Percentiles rank a stretch among this genome's conserved stretches.
These are phyloP conservation scores for Dolichopus griseipennis DNA, from an alignment of 2,888 invertebrate genomes.

Conservation along the genomic window DNA sequence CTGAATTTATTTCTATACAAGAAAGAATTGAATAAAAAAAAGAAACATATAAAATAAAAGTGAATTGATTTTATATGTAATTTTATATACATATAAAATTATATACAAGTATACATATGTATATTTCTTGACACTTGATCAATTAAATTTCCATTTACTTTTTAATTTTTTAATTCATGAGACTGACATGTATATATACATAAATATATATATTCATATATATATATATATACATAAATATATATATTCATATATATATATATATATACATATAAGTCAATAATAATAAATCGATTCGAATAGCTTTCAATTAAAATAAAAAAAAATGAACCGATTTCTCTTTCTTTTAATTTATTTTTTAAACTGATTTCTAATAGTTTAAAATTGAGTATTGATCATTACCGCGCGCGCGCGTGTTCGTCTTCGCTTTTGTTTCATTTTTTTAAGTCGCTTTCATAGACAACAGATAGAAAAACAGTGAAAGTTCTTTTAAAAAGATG, in stretches of 20 bases:
- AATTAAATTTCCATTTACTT: not conserved
- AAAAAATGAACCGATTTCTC: not conserved
- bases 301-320: not conserved
- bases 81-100: too few species aligned
- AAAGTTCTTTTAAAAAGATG: slow-evolving; percentile 1
- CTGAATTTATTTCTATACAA: too few species aligned
- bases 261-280: not conserved
- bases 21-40: too few species aligned
- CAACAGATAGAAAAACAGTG: not conserved
- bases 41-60: too few species aligned
- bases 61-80: too few species aligned
- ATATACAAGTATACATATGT: too few species aligned
- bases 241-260: too few species aligned
- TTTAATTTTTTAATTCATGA: not conserved
- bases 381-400: too few species aligned
- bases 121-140: not conserved
- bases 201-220: too few species aligned
- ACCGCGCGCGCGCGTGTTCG: too few species aligned
- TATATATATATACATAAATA: too few species aligned
- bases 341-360: not conserved
- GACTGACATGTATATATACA: not conserved
- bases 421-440: not conserved
- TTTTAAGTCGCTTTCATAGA: too few species aligned
- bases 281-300: not conserved
- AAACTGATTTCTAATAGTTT: not conserved